These are phyloP conservation scores for Xyrauchen texanus DNA, from an alignment of 2,113 vertebrate species.

Conservation along the genomic window DNA sequence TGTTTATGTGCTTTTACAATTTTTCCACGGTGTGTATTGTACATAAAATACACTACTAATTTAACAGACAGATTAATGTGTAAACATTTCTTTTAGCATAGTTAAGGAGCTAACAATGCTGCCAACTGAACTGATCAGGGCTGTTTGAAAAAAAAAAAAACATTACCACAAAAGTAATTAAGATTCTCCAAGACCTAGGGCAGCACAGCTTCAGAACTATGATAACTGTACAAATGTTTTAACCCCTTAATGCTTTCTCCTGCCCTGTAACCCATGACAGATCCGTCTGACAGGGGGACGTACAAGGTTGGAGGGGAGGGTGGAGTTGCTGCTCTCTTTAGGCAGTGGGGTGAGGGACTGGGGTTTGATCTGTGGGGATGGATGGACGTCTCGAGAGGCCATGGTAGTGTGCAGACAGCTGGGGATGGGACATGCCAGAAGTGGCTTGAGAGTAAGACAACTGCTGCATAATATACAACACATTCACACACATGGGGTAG, in stretches of 20 bases:
- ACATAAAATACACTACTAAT: too few species aligned
- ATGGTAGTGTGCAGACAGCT: conserved; percentile 92
- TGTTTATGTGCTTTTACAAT: too few species aligned
- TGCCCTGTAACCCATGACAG: conserved; percentile 68
- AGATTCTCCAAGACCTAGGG: too few species aligned
- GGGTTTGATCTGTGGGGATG: conserved; percentile 92
- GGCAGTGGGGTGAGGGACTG: conserved; percentile 74
- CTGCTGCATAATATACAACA: conserved; percentile 29
- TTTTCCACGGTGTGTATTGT: too few species aligned
- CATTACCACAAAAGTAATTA: too few species aligned
- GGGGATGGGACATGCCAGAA: conserved; percentile 90
- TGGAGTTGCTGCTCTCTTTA: conserved; percentile 80
- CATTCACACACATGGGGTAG: neutral
- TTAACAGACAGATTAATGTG: too few species aligned
- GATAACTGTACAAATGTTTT: neutral
- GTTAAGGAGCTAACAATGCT: too few species aligned
- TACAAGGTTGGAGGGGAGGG: conserved; percentile 85
- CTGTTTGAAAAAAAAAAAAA: too few species aligned
- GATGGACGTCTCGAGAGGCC: conserved; percentile 88
- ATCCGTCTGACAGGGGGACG: conserved; percentile 90
- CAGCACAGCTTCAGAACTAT: too few species aligned
- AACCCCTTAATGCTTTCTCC: conserved; percentile 15
- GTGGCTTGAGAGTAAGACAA: conserved; percentile 87
- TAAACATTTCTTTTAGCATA: too few species aligned
- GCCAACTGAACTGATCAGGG: too few species aligned